Percentiles rank a stretch among this genome's conserved stretches.
Conservation (phyloP, 2,888 invertebrate genomes). For the Tachina fera region DNA sequence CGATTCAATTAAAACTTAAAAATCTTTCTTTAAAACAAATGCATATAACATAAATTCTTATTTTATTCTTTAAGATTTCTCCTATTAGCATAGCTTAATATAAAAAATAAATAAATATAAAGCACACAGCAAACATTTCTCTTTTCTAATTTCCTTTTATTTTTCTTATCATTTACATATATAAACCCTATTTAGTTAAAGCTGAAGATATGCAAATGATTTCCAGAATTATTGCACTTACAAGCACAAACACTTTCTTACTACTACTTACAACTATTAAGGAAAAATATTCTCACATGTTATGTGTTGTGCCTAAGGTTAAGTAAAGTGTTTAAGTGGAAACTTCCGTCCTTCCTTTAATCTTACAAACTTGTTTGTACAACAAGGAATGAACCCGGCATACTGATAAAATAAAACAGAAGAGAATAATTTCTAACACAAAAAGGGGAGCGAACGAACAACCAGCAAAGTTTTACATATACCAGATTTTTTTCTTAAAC, state of each 20-base stretch:
- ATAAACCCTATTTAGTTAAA: conserved; percentile 56
- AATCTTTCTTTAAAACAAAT: not conserved
- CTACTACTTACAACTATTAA: not conserved
- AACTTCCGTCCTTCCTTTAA: conserved; percentile 62
- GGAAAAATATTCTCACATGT: conserved; percentile 22
- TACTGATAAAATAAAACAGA: not conserved
- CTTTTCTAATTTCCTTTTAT: conserved; percentile 53
- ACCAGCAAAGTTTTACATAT: conserved; percentile 23
- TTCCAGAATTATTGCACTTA: conserved; percentile 26
- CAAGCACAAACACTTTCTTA: not conserved
- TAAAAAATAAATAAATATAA: not conserved
- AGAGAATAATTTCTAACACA: conserved; percentile 4
- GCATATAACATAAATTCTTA: not conserved
- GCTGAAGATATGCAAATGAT: conserved; percentile 65
- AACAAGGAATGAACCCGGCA: conserved; percentile 42
- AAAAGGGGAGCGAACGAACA: not conserved
- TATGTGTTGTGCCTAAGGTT: conserved; percentile 58
- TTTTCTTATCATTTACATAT: conserved; percentile 55
- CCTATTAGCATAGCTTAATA: conserved; percentile 20
- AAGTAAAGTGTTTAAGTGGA: conserved; percentile 68
- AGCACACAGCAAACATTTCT: conserved; percentile 13
- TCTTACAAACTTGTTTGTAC: conserved; percentile 20
- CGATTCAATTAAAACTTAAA: not conserved
- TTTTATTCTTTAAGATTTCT: not conserved
- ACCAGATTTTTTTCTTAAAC: conserved; percentile 14